A percentile compares a stretch with the other conserved stretches of the same genome.
Evolutionary conservation across 2,888 invertebrate species (phyloP).

Genomic region (Machimus atricapillus): DNA sequence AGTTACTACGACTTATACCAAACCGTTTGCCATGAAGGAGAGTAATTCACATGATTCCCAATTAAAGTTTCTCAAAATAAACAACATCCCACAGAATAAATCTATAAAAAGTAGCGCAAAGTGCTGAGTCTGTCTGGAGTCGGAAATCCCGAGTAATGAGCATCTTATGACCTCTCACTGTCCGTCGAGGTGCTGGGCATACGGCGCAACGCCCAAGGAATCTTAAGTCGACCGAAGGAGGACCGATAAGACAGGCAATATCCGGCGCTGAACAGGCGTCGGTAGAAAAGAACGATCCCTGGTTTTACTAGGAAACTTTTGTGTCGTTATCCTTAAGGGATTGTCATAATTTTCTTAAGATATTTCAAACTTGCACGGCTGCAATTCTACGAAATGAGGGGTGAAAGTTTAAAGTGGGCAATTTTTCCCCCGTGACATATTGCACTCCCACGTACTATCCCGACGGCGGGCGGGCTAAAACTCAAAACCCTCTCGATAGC

Average conservation of each 20-base stretch:
- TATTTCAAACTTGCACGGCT: constrained; percentile 30
- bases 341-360: constrained; percentile 41
- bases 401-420: constrained; percentile 41
- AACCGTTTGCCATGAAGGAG: neutral
- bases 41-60: neutral
- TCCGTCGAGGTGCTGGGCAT: neutral
- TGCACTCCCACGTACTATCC: constrained; percentile 41
- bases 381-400: constrained; percentile 23
- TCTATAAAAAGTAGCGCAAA: neutral
- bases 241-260: neutral
- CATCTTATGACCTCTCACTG: neutral
- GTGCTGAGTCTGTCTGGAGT: neutral
- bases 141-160: neutral
- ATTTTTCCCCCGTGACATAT: constrained; percentile 43
- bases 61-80: neutral
- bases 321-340: constrained; percentile 34
- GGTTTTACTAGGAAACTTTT: constrained; percentile 19
- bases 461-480: neutral
- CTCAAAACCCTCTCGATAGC: constrained; percentile 21
- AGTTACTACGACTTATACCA: neutral
- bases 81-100: neutral
- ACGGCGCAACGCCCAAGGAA: neutral
- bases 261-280: neutral
- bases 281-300: neutral
- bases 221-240: neutral